Conservation (phyloP, 30 jellyfish, hydroid and myxozoan species). For the Nemopilema nomurai region DNA sequence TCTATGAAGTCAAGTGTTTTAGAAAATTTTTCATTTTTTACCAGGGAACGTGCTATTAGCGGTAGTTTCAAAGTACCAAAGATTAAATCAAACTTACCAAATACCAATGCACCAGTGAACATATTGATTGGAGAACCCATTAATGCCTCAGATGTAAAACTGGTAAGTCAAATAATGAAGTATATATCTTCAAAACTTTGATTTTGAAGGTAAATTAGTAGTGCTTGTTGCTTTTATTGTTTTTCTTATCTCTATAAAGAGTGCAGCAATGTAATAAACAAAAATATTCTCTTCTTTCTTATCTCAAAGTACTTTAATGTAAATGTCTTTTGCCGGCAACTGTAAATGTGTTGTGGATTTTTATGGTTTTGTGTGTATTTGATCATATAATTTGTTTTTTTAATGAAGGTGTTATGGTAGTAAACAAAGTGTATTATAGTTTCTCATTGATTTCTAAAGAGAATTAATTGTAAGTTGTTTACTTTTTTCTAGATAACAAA, state of each 20-base stretch:
- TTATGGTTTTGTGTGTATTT: no score
- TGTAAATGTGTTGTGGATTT: no score
- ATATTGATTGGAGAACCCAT: conserved; percentile 72
- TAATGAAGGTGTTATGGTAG: no score
- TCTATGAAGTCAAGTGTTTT: not conserved
- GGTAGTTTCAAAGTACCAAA: conserved; percentile 71
- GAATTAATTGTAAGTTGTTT: not conserved
- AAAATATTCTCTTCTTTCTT: no score
- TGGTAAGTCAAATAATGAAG: conserved; percentile 48
- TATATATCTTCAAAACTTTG: not conserved
- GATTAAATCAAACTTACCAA: conserved; percentile 43
- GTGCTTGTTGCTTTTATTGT: not conserved
- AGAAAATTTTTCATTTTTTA: not conserved
- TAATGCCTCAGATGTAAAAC: conserved; percentile 69
- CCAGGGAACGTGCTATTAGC: conserved; percentile 76
- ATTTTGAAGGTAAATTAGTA: not conserved
- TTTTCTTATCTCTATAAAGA: no score
- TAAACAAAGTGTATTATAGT: not conserved
- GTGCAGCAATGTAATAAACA: no score
- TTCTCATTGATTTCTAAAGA: not conserved
- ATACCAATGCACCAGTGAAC: conserved; percentile 71
- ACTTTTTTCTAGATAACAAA: conserved; percentile 76
- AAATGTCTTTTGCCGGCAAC: no score
- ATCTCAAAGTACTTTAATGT: no score
- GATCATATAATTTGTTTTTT: no score